Base-by-base conservation (phyloP, 1,140 invertebrate genomes). In the Drosophila nebulosa region DNA sequence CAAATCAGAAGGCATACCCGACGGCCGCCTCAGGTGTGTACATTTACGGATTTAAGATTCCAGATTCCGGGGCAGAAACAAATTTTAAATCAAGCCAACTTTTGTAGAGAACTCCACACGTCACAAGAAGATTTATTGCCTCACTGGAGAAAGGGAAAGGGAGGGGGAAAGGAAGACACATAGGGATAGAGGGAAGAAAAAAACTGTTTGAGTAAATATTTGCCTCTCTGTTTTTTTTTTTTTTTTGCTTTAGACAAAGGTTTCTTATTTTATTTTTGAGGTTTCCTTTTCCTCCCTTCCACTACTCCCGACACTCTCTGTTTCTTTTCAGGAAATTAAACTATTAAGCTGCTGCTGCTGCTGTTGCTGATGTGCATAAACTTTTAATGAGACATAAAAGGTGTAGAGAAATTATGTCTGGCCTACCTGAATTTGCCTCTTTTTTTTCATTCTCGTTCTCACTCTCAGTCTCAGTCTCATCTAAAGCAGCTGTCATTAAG, bases 321-420 rank as follows among this genome's bases (percentile, higher is more conserved):
- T 51, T 42, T 53, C 16, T 60, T 39, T 72, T 55, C 67, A 77
- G 74, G 78, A 80, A 85, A 85, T 85, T 80, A 86, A 85, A 86
- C 81, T 86, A 80, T 85, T 79, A 85, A 67, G 65, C 35, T 70
- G 26, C 62, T 77, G 68, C 56, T 58, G 27, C 55, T 50, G 35
- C 53, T 27, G 60, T 32, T 26, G 51, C 51, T 64, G 66, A 68
- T 69, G 64, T 70, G 56, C 76, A 65, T 77, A 69, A 85, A 84
- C 36, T 85, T 77, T 86, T 86, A 85, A 85, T 85, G 81, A 62
- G 69, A 74, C 77, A 84, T 77, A 72, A 79, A 79, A 69, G 81
- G 64, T 69, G 74, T 61, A 52, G 16, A 22, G 63, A 55, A 78
- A 81, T 81, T 78, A 79, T 79, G 64, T 57, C 52, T 64, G 64